phyloP scores from a whole-genome alignment of 1,140 invertebrate genomes.

The Drosophila burlai region DNA sequence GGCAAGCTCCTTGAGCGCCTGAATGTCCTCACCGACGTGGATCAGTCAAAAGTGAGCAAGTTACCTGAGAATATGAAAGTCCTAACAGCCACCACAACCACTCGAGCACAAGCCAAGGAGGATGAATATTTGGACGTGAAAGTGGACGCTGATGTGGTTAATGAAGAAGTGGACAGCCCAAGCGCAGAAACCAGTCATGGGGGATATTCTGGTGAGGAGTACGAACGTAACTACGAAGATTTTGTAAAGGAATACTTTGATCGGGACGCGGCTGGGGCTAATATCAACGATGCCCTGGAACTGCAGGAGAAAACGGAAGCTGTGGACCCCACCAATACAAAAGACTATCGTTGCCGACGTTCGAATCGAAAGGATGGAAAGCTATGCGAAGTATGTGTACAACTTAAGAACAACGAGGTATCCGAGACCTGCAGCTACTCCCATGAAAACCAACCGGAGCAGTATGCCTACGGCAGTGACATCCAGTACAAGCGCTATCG shows the following conservation, averaged over 20 bases:
- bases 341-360: conserved; percentile 29
- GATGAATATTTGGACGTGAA: conserved; percentile 30
- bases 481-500: conserved; percentile 62
- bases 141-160: conserved; percentile 1
- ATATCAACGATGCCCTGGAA: conserved; percentile 7
- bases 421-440: conserved; percentile 78
- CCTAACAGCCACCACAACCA: neutral
- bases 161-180: conserved; percentile 23
- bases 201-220: conserved; percentile 60
- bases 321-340: conserved; percentile 40
- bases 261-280: conserved; percentile 29
- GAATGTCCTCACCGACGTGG: conserved; percentile 36
- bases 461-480: conserved; percentile 64
- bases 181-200: conserved; percentile 51
- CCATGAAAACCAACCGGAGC: conserved; percentile 54
- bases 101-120: conserved; percentile 42
- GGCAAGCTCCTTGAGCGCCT: conserved; percentile 66
- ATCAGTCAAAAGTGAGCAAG: neutral
- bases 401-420: conserved; percentile 62
- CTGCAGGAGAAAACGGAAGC: conserved; percentile 27
- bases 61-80: conserved; percentile 6
- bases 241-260: conserved; percentile 78
- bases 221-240: conserved; percentile 73
- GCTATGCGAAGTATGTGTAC: conserved; percentile 66
- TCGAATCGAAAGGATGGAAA: conserved; percentile 43